These are phyloP conservation scores for Tubiluchus corallicola DNA, from an alignment of 2,888 invertebrate genomes.

Conservation along the genomic window DNA sequence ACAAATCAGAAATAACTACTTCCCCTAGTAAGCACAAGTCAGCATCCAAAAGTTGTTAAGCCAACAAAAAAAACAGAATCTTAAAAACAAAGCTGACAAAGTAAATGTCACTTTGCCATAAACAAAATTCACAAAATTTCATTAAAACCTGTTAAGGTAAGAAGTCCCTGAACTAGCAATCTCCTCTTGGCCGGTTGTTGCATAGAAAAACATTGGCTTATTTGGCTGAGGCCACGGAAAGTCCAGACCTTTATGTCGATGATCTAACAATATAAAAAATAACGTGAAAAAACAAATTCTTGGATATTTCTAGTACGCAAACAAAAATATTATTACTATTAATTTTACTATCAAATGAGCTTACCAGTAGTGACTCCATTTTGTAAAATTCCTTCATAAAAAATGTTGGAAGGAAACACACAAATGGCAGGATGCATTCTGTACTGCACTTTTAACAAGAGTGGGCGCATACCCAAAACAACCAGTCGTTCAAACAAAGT, in stretches of 20 bases:
- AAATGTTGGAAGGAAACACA: slow-evolving; percentile 95
- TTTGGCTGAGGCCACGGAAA: slow-evolving; percentile 95
- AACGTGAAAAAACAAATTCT: too few relatives aligned
- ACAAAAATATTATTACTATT: not conserved
- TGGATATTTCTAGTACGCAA: too few relatives aligned
- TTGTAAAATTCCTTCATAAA: slow-evolving; percentile 95
- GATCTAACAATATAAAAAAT: slow-evolving; percentile 39
- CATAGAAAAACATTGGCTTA: slow-evolving; percentile 97
- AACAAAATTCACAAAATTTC: not conserved
- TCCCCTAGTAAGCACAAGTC: not conserved
- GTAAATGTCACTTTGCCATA: not conserved
- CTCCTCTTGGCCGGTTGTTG: slow-evolving; percentile 87
- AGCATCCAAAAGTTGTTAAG: slow-evolving; percentile 4
- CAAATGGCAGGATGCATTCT: slow-evolving; percentile 97
- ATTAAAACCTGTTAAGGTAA: slow-evolving; percentile 52
- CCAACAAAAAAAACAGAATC: not conserved
- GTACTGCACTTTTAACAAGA: slow-evolving; percentile 91
- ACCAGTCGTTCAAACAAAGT: slow-evolving; percentile 92
- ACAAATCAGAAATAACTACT: slow-evolving; percentile 6
- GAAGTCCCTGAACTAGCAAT: slow-evolving; percentile 97
- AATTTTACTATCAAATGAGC: slow-evolving; percentile 9
- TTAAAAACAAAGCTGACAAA: slow-evolving; percentile 5
- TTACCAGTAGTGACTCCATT: slow-evolving; percentile 82
- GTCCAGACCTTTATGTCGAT: slow-evolving; percentile 70
- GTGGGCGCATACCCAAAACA: slow-evolving; percentile 87